Base-by-base conservation (phyloP, 2,113 vertebrate genomes). In the Hippocampus zosterae region DNA sequence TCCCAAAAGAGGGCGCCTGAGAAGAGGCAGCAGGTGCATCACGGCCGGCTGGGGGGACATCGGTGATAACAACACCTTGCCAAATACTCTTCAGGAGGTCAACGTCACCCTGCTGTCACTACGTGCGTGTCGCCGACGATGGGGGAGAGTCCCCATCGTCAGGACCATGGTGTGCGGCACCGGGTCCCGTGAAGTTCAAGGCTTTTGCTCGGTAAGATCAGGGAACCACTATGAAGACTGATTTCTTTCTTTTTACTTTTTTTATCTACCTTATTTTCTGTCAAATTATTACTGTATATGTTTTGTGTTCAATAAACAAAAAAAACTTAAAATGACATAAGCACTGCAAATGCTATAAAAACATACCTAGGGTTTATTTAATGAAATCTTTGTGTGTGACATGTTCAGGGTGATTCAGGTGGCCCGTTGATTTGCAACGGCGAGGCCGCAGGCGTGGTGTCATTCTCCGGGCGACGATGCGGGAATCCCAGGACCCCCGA, bases 401-500 rank as follows among this genome's bases (percentile, higher is more conserved):
- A 16, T 80, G 18, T 67, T 73, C 37, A 96, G 96, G 95, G 95
- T 0, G 94, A 98, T 81, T 97, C 95, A 0, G 95, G 95, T 0
- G 95, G 95, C 0, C 94, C 94, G 0, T 60, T 95, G 83, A 88
- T 97, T 0, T 96, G 96, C 73, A 76, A 85, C 0, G 85, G 88
- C 0, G 64, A 85, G 19, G 81, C 89, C 3, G 91, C 93, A 0
- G 95, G 95, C 0, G 72, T 98, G 0, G 91, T 95, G n/a, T 96
- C 95, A 68, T 97, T 94, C 62, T 76, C 70, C 11, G 68, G 67
- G 0, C 16, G 0, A 1, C 60, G 19, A n/a, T 91, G 90, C 40
- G 82, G 85, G 48, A 44, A 92, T 67, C 80, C 82, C 56, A 73
- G 44, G 12, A 68, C 74, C 3, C 92, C 91, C 6, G 91, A 90